Conservation (phyloP, 53 echinoderm and acorn worm species). For the Stichopus horrens region DNA sequence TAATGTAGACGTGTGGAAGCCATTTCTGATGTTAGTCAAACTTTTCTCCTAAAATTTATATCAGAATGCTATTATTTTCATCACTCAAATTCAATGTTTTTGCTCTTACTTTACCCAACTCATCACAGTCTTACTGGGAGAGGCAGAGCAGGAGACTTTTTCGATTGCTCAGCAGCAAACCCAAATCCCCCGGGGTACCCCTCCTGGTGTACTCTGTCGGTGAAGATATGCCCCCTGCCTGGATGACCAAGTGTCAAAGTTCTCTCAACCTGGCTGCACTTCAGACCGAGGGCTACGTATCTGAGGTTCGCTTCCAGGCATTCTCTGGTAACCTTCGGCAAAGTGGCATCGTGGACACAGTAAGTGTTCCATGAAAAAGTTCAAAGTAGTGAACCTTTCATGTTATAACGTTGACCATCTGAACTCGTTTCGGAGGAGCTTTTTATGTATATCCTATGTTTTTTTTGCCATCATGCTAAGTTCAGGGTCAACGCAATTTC, state of each 20-base stretch:
- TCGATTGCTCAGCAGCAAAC: conserved; percentile 25
- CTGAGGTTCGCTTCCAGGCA: neutral
- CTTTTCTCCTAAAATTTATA: too few species aligned
- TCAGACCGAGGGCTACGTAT: conserved; percentile 12
- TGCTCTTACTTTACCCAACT: too few species aligned
- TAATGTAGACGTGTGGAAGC: too few species aligned
- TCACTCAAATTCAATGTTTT: too few species aligned
- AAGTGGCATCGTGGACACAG: neutral
- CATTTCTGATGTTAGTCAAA: too few species aligned
- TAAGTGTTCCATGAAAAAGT: neutral
- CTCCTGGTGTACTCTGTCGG: conserved; percentile 11
- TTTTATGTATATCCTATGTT: too few species aligned
- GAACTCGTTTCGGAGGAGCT: too few species aligned
- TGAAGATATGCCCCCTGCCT: conserved; percentile 20
- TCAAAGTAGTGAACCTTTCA: too few species aligned
- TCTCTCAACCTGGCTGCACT: neutral
- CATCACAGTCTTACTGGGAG: conserved; percentile 26
- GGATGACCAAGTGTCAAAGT: neutral
- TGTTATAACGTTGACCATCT: neutral
- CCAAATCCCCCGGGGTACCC: conserved; percentile 3
- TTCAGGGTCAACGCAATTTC: too few species aligned
- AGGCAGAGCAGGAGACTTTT: conserved; percentile 28
- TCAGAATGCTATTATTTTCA: too few species aligned
- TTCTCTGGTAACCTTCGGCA: conserved; percentile 11
- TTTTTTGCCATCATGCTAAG: too few species aligned